These are phyloP conservation scores for Molorchus minor DNA, from an alignment of 2,888 invertebrate species.

Conservation along the genomic window DNA sequence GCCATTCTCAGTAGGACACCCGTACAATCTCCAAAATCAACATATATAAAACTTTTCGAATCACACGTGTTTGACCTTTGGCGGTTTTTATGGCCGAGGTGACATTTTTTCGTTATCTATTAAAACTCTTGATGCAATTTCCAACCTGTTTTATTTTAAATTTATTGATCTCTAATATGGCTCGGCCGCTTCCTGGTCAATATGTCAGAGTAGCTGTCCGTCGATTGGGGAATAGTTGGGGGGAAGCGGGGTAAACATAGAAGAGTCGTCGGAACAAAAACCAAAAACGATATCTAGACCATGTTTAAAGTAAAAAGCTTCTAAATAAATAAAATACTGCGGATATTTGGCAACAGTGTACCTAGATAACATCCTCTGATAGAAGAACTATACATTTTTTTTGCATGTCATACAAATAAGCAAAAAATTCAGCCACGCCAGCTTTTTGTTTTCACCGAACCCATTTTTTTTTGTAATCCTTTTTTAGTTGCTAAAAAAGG, in stretches of 20 bases:
- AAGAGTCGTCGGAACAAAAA: too few relatives aligned
- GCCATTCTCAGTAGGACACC: conserved; percentile 40
- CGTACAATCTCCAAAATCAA: conserved; percentile 41
- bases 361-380: too few relatives aligned
- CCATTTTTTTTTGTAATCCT: too few relatives aligned
- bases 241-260: not conserved
- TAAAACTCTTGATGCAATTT: conserved; percentile 23
- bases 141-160: conserved; percentile 15
- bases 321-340: too few relatives aligned
- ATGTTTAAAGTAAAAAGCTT: too few relatives aligned
- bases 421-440: too few relatives aligned
- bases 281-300: too few relatives aligned
- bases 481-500: too few relatives aligned
- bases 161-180: conserved; percentile 17
- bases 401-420: too few relatives aligned
- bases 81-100: conserved; percentile 35
- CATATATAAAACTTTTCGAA: conserved; percentile 38
- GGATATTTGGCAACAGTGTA: too few relatives aligned
- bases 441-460: too few relatives aligned
- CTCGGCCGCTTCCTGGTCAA: conserved; percentile 3
- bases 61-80: conserved; percentile 45
- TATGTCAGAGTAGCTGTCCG: conserved; percentile 2
- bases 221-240: conserved; percentile 11
- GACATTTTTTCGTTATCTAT: conserved; percentile 40
- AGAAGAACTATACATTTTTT: too few relatives aligned